Base-by-base conservation (phyloP, 2,797 vertebrate genomes). In the Periophthalmus magnuspinnatus region DNA sequence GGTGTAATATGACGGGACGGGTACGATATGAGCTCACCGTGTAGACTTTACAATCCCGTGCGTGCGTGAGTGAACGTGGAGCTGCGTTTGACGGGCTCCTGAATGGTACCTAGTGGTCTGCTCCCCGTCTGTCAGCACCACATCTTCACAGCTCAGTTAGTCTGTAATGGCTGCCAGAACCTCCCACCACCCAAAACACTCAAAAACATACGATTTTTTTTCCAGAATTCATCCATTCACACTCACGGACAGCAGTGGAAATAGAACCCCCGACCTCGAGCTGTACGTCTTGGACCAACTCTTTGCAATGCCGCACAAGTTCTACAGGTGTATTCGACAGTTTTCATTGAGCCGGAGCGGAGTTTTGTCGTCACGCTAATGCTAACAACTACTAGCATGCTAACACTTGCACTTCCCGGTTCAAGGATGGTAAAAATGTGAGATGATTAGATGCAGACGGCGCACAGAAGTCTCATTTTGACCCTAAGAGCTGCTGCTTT, bases 111-210 rank as follows among this genome's bases (percentile, higher is more conserved):
- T 86, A 83, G 78, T 86, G 81, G 81, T 88, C 90, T 91, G 89
- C 69, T 83, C 87, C 77, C 75, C 77, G 81, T 90, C 90, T 91
- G 87, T 91, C 90, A 91, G 88, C 90, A 89, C 89, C 75, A 84
- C 77, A 84, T 81, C 82, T 64, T 55, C 77, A 65, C 77, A 88
- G 88, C 61, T 63, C 72, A 82, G 81, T 80, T 61, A 72, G 81
- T 72, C 76, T 77, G 62, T 66, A 69, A 72, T 69, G 68, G 78
- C 78, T 84, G 87, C 90, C 91, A 91, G 80, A 77, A 78, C 54
- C 22, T 57, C 78, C 68, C 74, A 50, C 73, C 80, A 79, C 77
- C 74, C 81, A 78, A 79, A 84, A 76, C 65, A 80, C 78, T 62
- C 64, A 61, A 74, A 45, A 74, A 82, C 78, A 85, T 14, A 5